Base-by-base conservation (phyloP, 2,888 invertebrate species). In the Strigamia transsilvanica region DNA sequence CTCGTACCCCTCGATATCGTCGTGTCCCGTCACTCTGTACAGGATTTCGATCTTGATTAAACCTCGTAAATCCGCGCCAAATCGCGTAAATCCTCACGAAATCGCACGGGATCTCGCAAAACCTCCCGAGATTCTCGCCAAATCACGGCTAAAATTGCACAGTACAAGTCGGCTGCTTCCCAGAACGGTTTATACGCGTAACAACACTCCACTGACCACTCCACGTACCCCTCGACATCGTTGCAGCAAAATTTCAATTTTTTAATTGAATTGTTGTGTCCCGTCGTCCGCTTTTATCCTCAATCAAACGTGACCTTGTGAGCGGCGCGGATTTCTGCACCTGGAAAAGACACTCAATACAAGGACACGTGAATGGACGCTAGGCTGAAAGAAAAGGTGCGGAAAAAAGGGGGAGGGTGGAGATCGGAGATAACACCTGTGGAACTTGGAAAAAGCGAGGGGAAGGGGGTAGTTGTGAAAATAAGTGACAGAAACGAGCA, bases 261-360 rank as follows among this genome's bases (percentile, higher is more conserved):
- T 46, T 46, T 46, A 15, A 46, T 13, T 46, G 46, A 46, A 46
- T 56, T 18, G 56, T 56, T 12, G 46, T 15, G 46, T 46, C 46
- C 56, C 56, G 18, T 56, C 56, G 9, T 18, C 7, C 5, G n/a
- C 18, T 21, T 18, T 56, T 56, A 7, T 73, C 21, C 18, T n/a
- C 61, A 66, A 18, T 51, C 38, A 6, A 66, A 66, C 73, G 15
- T 73, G 73, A 73, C 73, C 73, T 73, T 73, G 73, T 32, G 73
- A 27, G 27, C 0, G 32, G 32, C 9, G 21, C 66, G 32, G 73
- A 73, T 73, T 73, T 73, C 12, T 73, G 73, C 73, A 73, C 73
- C 73, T 73, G 73, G 73, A 73, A 73, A 73, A 73, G 79, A 79
- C 42, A 79, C 79, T 41, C 79, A 79, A 79, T 79, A 23, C 79